Base-by-base conservation (phyloP, 1,140 invertebrate species). In the Aleiodes sp. region DNA sequence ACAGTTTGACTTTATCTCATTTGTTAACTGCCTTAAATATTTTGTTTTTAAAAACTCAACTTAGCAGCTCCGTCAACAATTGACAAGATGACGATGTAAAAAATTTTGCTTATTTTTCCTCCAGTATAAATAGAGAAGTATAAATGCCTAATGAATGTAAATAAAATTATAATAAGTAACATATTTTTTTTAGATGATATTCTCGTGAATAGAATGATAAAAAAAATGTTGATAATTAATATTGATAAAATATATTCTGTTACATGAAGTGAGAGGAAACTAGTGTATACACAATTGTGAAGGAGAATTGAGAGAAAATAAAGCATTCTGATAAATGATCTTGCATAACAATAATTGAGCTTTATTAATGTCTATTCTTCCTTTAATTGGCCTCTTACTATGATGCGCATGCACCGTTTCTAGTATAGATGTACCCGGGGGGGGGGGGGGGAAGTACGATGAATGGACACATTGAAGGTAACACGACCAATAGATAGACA, bases 151-250 rank as follows among this genome's bases (percentile, higher is more conserved):
- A 64, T 46, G 1, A 64, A 64, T 64, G 62, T 64, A 64, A 39
- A 64, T 64, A 64, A 1, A 43, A 61, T 31, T 31, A 31, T n/a
- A 52, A 16, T 24, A 64, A 64, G 61, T 60, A 8, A n/a, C 28
- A 60, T 60, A 31, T 31, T 26, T 61, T 35, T 66, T 65, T 70
- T 70, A 61, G 59, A 66, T 60, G 61, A 73, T 43, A 63, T 56
- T 56, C 12, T 26, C 31, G 19, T 19, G 10, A 65, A 41, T 6
- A 41, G 12, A 9, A 52, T 1, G 12, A 52, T 16, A 52, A 24
- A 16, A 52, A 52, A 21, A 24, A 52, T 16, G 21, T 52, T 52
- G 21, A 52, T 52, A 52, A 52, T 24, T 52, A 52, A n/a, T n/a
- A n/a, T n/a, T 39, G 31, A 21, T 4, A 33, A 37, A 43, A 56